phyloP scores from a whole-genome alignment of 2,888 invertebrate species.

The Toxonevra muliebris region DNA sequence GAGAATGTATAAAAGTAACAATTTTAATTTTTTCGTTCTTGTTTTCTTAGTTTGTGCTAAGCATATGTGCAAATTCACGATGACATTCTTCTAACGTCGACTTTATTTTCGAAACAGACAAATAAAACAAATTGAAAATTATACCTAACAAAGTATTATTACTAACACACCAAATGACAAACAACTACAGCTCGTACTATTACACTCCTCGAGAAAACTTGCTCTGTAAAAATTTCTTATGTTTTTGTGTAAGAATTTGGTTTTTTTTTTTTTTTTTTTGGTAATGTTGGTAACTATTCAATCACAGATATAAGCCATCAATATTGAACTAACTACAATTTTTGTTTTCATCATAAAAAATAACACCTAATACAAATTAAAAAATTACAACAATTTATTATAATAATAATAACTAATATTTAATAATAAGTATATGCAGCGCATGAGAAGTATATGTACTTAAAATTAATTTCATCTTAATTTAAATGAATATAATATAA shows the following conservation, averaged over 20 bases:
- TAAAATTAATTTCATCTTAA: no score
- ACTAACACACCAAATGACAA: neutral
- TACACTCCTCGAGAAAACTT: neutral
- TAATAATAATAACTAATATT: neutral
- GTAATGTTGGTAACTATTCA: constrained; percentile 35
- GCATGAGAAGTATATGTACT: no score
- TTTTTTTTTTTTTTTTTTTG: constrained; percentile 3
- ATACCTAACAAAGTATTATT: no score
- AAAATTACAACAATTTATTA: neutral
- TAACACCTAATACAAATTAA: neutral
- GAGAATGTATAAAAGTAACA: no score
- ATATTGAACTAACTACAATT: constrained; percentile 26
- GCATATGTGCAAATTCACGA: no score
- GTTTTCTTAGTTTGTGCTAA: no score
- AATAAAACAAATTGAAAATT: no score
- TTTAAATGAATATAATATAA: no score
- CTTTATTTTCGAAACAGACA: no score
- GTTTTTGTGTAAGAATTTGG: neutral
- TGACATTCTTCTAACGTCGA: no score
- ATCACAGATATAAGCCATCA: constrained; percentile 53
- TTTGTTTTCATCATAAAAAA: neutral
- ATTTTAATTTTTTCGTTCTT: no score
- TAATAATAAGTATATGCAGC: neutral
- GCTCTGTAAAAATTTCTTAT: constrained; percentile 24
- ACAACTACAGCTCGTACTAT: neutral